Percentiles rank a stretch among this genome's conserved stretches.
These are phyloP conservation scores for Macrobrachium rosenbergii DNA, from an alignment of 1,140 invertebrate genomes.

Conservation along the genomic window DNA sequence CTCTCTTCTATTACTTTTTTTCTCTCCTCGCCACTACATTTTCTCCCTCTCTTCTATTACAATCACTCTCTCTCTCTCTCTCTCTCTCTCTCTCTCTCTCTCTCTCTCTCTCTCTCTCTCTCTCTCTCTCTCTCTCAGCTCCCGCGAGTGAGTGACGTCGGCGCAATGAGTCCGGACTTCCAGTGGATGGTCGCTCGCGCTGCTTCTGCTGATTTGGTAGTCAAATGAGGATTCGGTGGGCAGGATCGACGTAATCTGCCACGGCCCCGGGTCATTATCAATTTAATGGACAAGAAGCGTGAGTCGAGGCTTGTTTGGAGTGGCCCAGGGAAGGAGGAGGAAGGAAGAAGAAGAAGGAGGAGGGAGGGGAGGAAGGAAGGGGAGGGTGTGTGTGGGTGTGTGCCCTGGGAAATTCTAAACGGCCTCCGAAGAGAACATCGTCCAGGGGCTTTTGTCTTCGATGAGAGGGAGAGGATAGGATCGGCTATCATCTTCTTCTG, in stretches of 20 bases:
- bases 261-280: conserved; percentile 41
- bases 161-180: conserved; percentile 12
- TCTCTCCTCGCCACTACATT: too few species aligned
- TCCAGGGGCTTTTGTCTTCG: too few species aligned
- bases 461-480: background rate
- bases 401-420: background rate
- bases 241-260: conserved; percentile 39
- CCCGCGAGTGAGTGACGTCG: conserved; percentile 21
- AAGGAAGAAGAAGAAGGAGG: background rate
- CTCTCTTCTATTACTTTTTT: background rate
- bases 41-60: too few species aligned
- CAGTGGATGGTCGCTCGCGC: conserved; percentile 20
- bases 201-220: conserved; percentile 43
- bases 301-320: conserved; percentile 26
- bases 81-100: too few species aligned
- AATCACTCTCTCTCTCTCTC: too few species aligned
- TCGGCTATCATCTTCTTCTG: too few species aligned
- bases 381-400: background rate
- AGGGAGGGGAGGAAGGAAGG: background rate
- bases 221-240: conserved; percentile 53
- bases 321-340: background rate
- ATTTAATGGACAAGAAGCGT: conserved; percentile 43
- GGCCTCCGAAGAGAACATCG: too few species aligned
- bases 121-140: too few species aligned
- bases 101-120: background rate